Percentiles rank a stretch among this genome's conserved stretches.
These are phyloP conservation scores for Ornithoptera priamus DNA, from an alignment of 2,888 invertebrate species.

Conservation along the genomic window DNA sequence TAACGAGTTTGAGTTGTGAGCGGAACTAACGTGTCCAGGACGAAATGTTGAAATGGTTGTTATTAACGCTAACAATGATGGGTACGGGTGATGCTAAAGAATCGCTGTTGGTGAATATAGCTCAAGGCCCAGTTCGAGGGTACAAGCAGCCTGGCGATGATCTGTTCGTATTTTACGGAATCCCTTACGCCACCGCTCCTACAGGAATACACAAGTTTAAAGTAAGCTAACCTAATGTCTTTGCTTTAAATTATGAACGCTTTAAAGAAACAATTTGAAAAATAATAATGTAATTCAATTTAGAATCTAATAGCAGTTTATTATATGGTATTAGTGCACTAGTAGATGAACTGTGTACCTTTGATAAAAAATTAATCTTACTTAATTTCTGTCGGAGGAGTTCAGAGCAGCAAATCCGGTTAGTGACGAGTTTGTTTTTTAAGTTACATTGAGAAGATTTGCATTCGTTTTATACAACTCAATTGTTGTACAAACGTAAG, in stretches of 20 bases:
- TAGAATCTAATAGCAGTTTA: too few relatives aligned
- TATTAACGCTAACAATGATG: background rate
- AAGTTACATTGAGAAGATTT: too few relatives aligned
- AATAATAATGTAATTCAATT: too few relatives aligned
- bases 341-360: too few relatives aligned
- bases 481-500: too few relatives aligned
- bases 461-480: too few relatives aligned
- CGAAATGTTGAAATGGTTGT: conserved; percentile 2
- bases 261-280: background rate
- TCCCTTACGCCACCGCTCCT: conserved; percentile 60
- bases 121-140: conserved; percentile 50
- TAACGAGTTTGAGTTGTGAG: background rate
- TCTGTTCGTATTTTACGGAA: conserved; percentile 47
- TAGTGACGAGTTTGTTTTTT: too few relatives aligned
- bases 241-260: background rate
- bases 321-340: too few relatives aligned
- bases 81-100: conserved; percentile 11
- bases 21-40: background rate
- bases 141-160: conserved; percentile 38
- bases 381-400: too few relatives aligned
- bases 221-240: conserved; percentile 36
- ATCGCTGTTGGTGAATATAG: conserved; percentile 38
- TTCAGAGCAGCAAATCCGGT: too few relatives aligned
- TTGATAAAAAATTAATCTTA: too few relatives aligned
- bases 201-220: conserved; percentile 48